Percentiles rank a stretch among this genome's conserved stretches.
phyloP scores from a whole-genome alignment of 2,797 vertebrate genomes.

The Poeciliopsis turneri region DNA sequence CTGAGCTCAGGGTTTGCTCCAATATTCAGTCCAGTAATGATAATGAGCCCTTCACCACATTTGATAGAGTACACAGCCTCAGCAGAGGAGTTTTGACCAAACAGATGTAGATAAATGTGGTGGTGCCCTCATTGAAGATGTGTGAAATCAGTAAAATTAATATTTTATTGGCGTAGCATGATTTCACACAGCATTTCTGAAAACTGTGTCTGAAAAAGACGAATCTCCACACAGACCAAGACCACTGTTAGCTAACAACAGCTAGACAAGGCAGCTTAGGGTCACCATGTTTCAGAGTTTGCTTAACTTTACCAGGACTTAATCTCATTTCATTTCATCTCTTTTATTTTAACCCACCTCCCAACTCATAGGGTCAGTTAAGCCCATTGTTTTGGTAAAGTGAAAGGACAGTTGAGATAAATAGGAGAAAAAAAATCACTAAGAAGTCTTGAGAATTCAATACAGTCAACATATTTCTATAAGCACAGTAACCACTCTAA shows the following conservation, averaged over 20 bases:
- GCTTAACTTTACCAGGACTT: neutral
- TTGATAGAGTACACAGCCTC: slow-evolving; percentile 63
- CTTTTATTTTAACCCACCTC: neutral
- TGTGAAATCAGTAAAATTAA: neutral
- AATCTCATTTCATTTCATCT: neutral
- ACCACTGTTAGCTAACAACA: neutral
- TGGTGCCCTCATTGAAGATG: neutral
- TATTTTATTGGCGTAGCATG: neutral
- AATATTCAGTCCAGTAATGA: slow-evolving; percentile 74
- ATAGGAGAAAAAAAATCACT: neutral
- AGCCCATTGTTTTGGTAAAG: neutral
- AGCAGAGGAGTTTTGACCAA: slow-evolving; percentile 24
- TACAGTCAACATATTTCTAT: neutral
- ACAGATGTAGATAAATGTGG: neutral
- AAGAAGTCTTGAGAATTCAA: neutral
- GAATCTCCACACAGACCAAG: neutral
- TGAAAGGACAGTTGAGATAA: neutral
- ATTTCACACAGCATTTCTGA: neutral
- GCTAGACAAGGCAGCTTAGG: neutral
- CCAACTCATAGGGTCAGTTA: neutral
- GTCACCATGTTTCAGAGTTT: neutral
- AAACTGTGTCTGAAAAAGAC: neutral
- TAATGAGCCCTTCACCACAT: slow-evolving; percentile 73
- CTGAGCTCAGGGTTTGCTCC: slow-evolving; percentile 72
- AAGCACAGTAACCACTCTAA: neutral